phyloP scores from a whole-genome alignment of 2,888 invertebrate species.

The Oeneis ivallda region DNA sequence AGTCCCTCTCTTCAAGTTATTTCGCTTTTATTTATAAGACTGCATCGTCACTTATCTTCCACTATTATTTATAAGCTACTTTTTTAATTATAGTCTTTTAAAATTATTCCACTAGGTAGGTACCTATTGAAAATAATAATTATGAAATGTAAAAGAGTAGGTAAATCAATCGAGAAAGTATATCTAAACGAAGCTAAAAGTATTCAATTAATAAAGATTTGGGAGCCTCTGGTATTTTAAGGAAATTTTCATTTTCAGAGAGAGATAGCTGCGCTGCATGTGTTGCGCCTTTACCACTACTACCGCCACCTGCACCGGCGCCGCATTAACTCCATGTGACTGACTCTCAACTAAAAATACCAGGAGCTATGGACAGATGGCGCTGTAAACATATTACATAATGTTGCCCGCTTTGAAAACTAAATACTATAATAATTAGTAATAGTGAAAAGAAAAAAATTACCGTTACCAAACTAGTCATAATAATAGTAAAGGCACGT shows the following conservation, averaged over 20 bases:
- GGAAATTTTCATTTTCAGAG: slow-evolving; percentile 51
- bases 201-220: background rate
- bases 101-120: too few relatives aligned
- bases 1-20: too few relatives aligned
- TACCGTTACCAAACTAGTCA: slow-evolving; percentile 27
- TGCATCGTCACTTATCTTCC: too few relatives aligned
- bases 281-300: slow-evolving; percentile 67
- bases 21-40: too few relatives aligned
- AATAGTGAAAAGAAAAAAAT: slow-evolving; percentile 13
- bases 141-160: too few relatives aligned
- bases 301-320: slow-evolving; percentile 67
- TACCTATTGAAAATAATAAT: too few relatives aligned
- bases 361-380: slow-evolving; percentile 39
- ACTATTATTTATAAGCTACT: too few relatives aligned
- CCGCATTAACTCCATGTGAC: slow-evolving; percentile 57
- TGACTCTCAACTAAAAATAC: slow-evolving; percentile 17
- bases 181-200: too few relatives aligned
- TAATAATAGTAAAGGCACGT: slow-evolving; percentile 26
- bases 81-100: too few relatives aligned
- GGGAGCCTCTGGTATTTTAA: background rate
- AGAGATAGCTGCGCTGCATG: slow-evolving; percentile 72
- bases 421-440: background rate
- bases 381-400: slow-evolving; percentile 26
- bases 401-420: slow-evolving; percentile 24
- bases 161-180: too few relatives aligned